Base-by-base conservation (phyloP, 2,888 invertebrate genomes). In the Yponomeuta sedellus region DNA sequence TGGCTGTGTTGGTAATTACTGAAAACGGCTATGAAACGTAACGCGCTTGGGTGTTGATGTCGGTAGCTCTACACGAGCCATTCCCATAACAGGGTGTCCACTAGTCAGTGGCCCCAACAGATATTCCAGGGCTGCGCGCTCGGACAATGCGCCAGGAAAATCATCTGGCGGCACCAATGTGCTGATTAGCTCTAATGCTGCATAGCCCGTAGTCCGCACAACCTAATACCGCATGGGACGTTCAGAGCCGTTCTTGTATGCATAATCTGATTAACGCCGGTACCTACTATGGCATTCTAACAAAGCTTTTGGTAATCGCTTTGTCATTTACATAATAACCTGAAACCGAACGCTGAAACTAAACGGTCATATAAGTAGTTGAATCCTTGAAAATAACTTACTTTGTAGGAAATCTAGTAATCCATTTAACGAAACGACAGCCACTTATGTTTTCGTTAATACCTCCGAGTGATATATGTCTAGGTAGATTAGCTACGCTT, bases 21-120 rank as follows among this genome's bases (percentile, higher is more conserved):
- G 76, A 75, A 77, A 79, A 78, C 73, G 74, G 74, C 75, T 75
- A 79, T 78, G 74, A 75, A 80, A 39, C 39, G 25, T 52, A 52
- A 8, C 44, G 34, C 28, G 28, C 56, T 22, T 64, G 20, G 16
- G 20, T 22, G 25, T 63, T 19, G 5, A 81, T 81, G 78, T 80
- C 77, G 81, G 81, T 77, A 78, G 79, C 82, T 85, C 83, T 82
- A 76, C 56, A 81, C 75, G 80, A 83, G 82, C 84, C 77, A 82
- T 81, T 81, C 82, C 82, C 87, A 88, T 88, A 86, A 88, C 82
- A 83, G 86, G 78, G 79, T 82, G 83, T 85, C 82, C 85, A 86
- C 81, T 88, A 89, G 89, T 87, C 89, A 86, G 81, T 88, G 90
- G 89, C 88, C 89, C 88, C 88, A 88, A 86, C 89, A 88, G 90